Base-by-base conservation (phyloP, 2,113 vertebrate genomes). In the Pica pica region DNA sequence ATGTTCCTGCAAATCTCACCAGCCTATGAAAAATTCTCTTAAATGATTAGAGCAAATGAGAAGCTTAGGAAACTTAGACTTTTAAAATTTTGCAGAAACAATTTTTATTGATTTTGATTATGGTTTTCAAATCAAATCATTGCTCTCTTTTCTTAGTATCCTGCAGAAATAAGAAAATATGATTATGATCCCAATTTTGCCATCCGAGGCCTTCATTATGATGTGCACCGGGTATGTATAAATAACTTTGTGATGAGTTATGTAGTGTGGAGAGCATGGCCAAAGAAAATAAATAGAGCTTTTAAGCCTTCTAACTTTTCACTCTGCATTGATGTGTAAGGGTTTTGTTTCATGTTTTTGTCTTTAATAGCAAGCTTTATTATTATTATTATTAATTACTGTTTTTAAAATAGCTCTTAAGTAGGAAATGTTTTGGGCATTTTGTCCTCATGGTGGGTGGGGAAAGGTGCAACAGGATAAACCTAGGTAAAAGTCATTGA, bases 161-260 rank as follows among this genome's bases (percentile, higher is more conserved):
- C 99, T 15, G 97, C 98, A 86, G 99, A 98, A 78, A 98, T 99
- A 91, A 98, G 98, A 79, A 98, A 98, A 55, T 99, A 99, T 6
- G 99, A 99, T 61, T 99, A 99, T 57, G 99, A 99, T 93, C 99
- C 99, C 4, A 93, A 98, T 96, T 99, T 99, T 95, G 99, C 99
- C 42, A 98, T 99, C 39, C 98, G 99, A 87, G 99, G 99, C 61
- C 99, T 99, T 95, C 99, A 99, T 97, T 99, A 99, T 82, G 99
- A 99, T 28, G 99, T 99, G 30, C 99, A 99, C 95, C 99, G 99
- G 98, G 99, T 99, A 97, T 70, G 98, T 97, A 42, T 47, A 30
- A 79, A 61, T 65, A 56, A 80, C 30, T 88, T 80, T 24, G 33
- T 86, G 35, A 21, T 42, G 41, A 65, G 27, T 60, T 92, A 11